phyloP scores from a whole-genome alignment of 1,140 invertebrate genomes.

The Polyergus mexicanus region DNA sequence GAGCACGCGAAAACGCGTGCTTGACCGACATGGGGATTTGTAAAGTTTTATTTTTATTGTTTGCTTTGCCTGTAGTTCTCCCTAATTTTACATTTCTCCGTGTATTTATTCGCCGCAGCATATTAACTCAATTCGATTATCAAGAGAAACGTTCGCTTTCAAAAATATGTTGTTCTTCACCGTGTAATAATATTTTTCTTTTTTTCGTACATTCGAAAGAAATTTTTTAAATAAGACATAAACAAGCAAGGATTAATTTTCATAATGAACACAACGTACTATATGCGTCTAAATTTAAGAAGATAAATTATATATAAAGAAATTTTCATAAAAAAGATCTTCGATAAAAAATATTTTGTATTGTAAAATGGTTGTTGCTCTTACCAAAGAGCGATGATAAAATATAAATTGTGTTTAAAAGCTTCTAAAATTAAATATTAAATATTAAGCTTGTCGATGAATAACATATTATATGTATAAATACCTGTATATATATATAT shows the following conservation, averaged over 20 bases:
- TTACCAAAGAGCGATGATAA: not conserved
- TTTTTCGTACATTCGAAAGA: conserved; percentile 10
- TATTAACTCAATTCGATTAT: conserved; percentile 38
- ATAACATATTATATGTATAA: not conserved
- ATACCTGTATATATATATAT: not conserved
- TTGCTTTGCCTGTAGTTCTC: conserved; percentile 58
- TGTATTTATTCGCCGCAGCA: conserved; percentile 38
- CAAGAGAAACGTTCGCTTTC: conserved; percentile 42
- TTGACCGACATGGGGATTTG: conserved; percentile 39
- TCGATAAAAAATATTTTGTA: not conserved
- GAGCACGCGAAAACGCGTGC: conserved; percentile 68
- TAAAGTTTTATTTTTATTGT: conserved; percentile 51
- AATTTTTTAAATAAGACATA: conserved; percentile 19
- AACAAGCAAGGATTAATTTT: not conserved
- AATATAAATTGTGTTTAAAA: not conserved
- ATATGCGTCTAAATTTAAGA: not conserved
- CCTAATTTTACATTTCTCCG: conserved; percentile 66
- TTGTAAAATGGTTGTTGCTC: not conserved
- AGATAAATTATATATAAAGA: not conserved
- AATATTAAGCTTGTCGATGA: not conserved
- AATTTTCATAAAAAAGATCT: not conserved
- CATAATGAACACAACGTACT: not conserved
- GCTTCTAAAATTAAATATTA: not conserved
- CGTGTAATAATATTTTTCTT: conserved; percentile 17
- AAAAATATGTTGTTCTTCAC: conserved; percentile 35